These are phyloP conservation scores for Anabacerthia variegaticeps DNA, from an alignment of 2,797 vertebrate species.

Conservation along the genomic window DNA sequence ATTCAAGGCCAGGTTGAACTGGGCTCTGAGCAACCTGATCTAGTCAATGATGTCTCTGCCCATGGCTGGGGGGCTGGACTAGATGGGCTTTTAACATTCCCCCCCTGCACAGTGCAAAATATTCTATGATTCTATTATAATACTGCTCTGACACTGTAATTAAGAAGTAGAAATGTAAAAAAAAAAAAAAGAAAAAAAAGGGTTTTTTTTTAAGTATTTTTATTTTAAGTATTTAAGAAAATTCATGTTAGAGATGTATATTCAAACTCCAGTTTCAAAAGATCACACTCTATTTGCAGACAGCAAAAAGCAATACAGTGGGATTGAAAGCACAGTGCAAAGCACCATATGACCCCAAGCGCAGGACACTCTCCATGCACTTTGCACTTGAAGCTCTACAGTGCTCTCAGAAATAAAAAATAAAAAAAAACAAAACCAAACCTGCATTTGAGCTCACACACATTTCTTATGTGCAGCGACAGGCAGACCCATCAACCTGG, in stretches of 20 bases:
- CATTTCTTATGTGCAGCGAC: background rate
- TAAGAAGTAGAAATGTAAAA: background rate
- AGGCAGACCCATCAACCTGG: background rate
- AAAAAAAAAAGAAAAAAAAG: background rate
- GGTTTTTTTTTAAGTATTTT: too few species aligned
- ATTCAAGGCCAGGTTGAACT: background rate
- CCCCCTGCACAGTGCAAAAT: accelerated
- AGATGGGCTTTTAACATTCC: background rate
- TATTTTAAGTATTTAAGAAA: background rate
- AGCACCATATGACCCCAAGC: background rate
- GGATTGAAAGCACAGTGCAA: background rate
- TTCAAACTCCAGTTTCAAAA: background rate
- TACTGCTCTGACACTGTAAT: background rate
- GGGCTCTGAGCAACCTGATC: background rate
- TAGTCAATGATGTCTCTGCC: background rate
- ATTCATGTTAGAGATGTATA: background rate
- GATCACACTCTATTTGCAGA: background rate
- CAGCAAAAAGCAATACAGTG: accelerated
- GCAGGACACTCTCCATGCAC: accelerated
- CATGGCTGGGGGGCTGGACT: background rate
- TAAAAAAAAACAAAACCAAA: background rate
- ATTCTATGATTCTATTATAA: background rate
- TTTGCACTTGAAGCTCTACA: background rate
- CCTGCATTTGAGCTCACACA: background rate
- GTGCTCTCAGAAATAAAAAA: background rate